phyloP scores from a whole-genome alignment of 2,797 vertebrate genomes.

The Synanceia verrucosa region DNA sequence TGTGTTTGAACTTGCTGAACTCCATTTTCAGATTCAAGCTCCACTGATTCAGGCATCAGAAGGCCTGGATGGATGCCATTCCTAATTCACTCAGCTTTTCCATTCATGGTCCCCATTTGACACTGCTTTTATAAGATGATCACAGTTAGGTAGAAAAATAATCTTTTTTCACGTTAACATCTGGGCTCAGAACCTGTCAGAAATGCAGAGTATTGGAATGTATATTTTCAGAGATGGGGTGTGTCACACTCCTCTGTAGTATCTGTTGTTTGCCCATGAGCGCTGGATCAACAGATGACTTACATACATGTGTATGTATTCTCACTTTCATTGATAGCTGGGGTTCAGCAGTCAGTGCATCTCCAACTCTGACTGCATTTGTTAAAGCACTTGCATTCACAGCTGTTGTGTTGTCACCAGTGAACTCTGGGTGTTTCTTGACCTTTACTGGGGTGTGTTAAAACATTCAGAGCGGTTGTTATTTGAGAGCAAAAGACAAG shows the following conservation, averaged over 20 bases:
- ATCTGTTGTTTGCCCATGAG: constrained; percentile 44
- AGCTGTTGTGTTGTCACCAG: constrained; percentile 60
- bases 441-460: constrained; percentile 70
- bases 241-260: constrained; percentile 20
- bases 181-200: constrained; percentile 56
- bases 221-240: constrained; percentile 56
- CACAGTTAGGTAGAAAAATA: constrained; percentile 73
- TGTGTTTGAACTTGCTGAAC: constrained; percentile 78
- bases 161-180: constrained; percentile 51
- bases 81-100: constrained; percentile 75
- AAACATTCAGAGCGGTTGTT: constrained; percentile 62
- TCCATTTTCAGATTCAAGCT: constrained; percentile 63
- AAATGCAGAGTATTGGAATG: constrained; percentile 13
- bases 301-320: constrained; percentile 11
- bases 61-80: constrained; percentile 71
- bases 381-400: constrained; percentile 50
- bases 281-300: constrained; percentile 42
- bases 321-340: not conserved
- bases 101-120: constrained; percentile 57
- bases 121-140: constrained; percentile 67
- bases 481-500: constrained; percentile 44
- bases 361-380: constrained; percentile 41
- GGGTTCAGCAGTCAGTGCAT: constrained; percentile 12
- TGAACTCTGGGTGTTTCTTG: constrained; percentile 65
- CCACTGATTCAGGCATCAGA: constrained; percentile 64